phyloP scores from a whole-genome alignment of 2,113 vertebrate species.

The Cyanoramphus novaezelandiae region DNA sequence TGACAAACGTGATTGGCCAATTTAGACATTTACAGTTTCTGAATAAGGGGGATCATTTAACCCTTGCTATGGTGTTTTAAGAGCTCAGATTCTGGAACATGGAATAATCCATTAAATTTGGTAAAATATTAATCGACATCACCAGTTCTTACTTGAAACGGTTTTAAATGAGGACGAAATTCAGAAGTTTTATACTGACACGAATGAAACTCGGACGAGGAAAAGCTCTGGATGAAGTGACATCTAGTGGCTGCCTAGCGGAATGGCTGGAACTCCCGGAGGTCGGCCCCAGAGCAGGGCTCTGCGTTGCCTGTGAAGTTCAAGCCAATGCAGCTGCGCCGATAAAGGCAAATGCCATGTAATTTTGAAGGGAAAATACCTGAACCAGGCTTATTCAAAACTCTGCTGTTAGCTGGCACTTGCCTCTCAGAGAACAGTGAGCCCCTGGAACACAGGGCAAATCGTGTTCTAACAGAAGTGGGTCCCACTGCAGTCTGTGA shows the following conservation, averaged over 20 bases:
- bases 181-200: not conserved
- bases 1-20: not conserved
- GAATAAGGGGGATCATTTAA: not conserved
- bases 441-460: not conserved
- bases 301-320: too few species aligned
- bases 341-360: not conserved
- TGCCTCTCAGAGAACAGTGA: too few species aligned
- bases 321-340: too few species aligned
- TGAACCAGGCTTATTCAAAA: not conserved
- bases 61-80: not conserved
- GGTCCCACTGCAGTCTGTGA: not conserved
- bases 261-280: not conserved
- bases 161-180: not conserved
- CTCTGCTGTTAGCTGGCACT: not conserved
- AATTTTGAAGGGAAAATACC: not conserved
- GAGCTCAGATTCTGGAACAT: not conserved
- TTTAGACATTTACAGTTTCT: not conserved
- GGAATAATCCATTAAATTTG: not conserved
- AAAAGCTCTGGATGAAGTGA: not conserved
- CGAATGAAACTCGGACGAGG: not conserved
- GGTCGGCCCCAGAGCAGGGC: too few species aligned
- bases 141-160: not conserved
- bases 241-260: not conserved
- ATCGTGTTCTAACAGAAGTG: not conserved
- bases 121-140: not conserved